These are phyloP conservation scores for Peucedramus taeniatus DNA, from an alignment of 2,113 vertebrate species.

Conservation along the genomic window DNA sequence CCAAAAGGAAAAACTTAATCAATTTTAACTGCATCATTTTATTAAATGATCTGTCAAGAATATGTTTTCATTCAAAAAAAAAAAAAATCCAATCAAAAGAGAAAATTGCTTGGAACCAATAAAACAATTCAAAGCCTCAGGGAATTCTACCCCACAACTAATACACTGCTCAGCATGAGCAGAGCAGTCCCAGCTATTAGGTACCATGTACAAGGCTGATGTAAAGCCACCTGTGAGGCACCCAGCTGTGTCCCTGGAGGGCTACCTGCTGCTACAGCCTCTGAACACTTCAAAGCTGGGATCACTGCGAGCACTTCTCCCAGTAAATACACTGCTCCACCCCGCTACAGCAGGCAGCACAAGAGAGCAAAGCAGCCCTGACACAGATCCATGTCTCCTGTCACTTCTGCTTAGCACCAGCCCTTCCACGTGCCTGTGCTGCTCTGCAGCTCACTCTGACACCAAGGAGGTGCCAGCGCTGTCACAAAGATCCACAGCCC, in stretches of 20 bases:
- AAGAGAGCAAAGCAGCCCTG: background rate
- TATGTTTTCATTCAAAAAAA: background rate
- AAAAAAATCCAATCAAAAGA: background rate
- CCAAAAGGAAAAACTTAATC: background rate
- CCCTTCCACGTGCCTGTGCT: background rate
- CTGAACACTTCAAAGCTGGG: conserved; percentile 27
- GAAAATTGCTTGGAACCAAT: background rate
- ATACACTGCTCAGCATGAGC: background rate
- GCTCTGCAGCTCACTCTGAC: background rate
- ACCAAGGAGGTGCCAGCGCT: background rate
- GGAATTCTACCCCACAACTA: background rate
- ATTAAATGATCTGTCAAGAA: conserved; percentile 19
- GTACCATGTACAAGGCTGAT: background rate
- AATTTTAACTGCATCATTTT: background rate
- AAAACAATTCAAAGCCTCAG: background rate
- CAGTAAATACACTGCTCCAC: background rate
- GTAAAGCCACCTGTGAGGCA: conserved; percentile 30
- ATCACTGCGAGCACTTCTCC: background rate
- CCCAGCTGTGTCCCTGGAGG: conserved; percentile 19
- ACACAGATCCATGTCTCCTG: background rate
- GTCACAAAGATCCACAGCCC: conserved; percentile 6
- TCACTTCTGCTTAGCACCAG: background rate
- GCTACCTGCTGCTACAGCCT: conserved; percentile 23
- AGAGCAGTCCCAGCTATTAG: background rate
- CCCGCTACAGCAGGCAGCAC: background rate